Conservation (phyloP, 2,888 invertebrate species). For the Oxystoma pomonae region DNA sequence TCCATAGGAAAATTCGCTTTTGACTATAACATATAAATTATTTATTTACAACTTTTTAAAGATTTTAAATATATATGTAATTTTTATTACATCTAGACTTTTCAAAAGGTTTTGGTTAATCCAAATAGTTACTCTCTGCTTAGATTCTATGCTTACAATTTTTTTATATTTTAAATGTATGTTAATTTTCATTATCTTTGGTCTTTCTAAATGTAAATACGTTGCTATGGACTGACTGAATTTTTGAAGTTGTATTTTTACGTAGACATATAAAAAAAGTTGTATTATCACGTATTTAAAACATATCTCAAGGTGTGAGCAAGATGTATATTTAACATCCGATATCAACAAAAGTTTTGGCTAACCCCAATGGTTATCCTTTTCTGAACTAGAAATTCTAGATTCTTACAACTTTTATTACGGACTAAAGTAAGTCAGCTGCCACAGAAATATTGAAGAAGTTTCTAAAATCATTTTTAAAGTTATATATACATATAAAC, state of each 20-base stretch:
- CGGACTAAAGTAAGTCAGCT: constrained; percentile 80
- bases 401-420: constrained; percentile 74
- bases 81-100: constrained; percentile 51
- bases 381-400: constrained; percentile 63
- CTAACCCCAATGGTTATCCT: constrained; percentile 69
- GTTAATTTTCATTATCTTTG: too few relatives aligned
- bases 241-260: too few relatives aligned
- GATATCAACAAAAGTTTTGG: too few relatives aligned
- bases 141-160: too few relatives aligned
- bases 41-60: too few relatives aligned
- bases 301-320: too few relatives aligned
- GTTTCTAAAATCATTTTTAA: constrained; percentile 57
- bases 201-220: constrained; percentile 76
- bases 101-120: constrained; percentile 81
- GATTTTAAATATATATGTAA: constrained; percentile 14
- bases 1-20: constrained; percentile 69
- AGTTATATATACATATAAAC: constrained; percentile 60
- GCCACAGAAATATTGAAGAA: constrained; percentile 72
- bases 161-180: too few relatives aligned
- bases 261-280: too few relatives aligned
- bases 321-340: too few relatives aligned
- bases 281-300: too few relatives aligned
- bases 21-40: too few relatives aligned
- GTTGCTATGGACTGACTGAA: constrained; percentile 73
- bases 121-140: too few relatives aligned